Conservation (phyloP, 2,888 invertebrate species). For the Deroplatys truncata region DNA sequence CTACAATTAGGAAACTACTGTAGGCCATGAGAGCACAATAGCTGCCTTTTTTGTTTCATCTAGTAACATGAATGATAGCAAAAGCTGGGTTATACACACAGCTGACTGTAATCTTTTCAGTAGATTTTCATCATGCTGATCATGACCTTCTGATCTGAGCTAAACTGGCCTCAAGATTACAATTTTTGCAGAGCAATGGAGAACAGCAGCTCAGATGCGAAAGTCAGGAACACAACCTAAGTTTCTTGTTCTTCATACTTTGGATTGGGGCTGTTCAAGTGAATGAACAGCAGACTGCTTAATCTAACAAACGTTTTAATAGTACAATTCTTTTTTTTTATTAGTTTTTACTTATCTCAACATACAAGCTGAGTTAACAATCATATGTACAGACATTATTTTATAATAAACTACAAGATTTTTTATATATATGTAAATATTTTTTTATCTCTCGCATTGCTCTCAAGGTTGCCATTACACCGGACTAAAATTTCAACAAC, state of each 20-base stretch:
- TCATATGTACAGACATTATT: constrained; percentile 18
- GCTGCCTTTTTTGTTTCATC: not conserved
- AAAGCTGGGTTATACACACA: not conserved
- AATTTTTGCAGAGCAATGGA: not conserved
- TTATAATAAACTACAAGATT: constrained; percentile 3
- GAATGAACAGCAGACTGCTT: not conserved
- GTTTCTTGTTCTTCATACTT: not conserved
- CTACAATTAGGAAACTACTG: not conserved
- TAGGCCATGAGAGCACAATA: constrained; percentile 11
- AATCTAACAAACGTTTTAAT: not conserved
- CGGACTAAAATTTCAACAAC: constrained; percentile 7
- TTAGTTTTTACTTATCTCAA: constrained; percentile 10
- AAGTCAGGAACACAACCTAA: not conserved
- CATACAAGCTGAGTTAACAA: constrained; percentile 20
- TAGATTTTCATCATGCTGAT: not conserved
- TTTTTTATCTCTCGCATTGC: not conserved
- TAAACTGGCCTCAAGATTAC: not conserved
- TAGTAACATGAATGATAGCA: not conserved
- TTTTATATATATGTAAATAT: not conserved
- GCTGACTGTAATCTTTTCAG: not conserved
- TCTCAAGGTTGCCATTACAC: constrained; percentile 5
- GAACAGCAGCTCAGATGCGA: not conserved
- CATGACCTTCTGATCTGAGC: not conserved
- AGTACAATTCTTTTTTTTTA: not conserved
- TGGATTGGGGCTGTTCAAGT: not conserved